Conservation (phyloP, 2,113 vertebrate genomes). For the Ellobius talpinus region DNA sequence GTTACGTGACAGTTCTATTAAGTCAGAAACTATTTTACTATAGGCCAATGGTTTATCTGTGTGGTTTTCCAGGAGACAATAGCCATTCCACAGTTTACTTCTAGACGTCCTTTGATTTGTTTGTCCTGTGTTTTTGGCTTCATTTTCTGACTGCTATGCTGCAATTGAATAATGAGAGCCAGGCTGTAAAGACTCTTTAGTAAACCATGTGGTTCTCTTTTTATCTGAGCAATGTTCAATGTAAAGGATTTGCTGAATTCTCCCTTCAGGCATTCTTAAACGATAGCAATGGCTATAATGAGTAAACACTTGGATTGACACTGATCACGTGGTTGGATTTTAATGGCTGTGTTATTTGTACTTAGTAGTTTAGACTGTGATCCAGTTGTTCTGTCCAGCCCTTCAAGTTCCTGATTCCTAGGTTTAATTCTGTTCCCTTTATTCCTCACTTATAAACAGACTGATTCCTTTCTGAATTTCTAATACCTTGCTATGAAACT, state of each 20-base stretch:
- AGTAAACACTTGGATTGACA: background rate
- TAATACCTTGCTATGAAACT: background rate
- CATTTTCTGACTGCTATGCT: background rate
- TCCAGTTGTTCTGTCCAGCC: background rate
- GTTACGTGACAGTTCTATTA: too few species aligned
- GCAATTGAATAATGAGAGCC: background rate
- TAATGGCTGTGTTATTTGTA: background rate
- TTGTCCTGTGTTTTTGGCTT: background rate
- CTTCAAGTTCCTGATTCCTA: constrained; percentile 22
- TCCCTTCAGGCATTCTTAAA: background rate
- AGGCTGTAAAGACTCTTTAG: background rate
- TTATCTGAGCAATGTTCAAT: background rate
- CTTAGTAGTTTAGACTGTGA: background rate
- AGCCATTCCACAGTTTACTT: background rate
- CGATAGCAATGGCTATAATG: constrained; percentile 22
- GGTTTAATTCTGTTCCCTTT: background rate
- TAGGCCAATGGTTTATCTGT: too few species aligned
- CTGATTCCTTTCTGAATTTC: background rate
- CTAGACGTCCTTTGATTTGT: background rate
- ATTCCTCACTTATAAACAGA: constrained; percentile 15
- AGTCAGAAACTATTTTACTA: too few species aligned
- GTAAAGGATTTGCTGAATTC: constrained; percentile 17
- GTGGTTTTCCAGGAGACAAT: too few species aligned
- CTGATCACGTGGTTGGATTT: background rate
- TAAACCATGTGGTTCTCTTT: constrained; percentile 15